Percentiles rank a stretch among this genome's conserved stretches.
phyloP scores from a whole-genome alignment of 2,797 vertebrate species.

The Mus minutoides region DNA sequence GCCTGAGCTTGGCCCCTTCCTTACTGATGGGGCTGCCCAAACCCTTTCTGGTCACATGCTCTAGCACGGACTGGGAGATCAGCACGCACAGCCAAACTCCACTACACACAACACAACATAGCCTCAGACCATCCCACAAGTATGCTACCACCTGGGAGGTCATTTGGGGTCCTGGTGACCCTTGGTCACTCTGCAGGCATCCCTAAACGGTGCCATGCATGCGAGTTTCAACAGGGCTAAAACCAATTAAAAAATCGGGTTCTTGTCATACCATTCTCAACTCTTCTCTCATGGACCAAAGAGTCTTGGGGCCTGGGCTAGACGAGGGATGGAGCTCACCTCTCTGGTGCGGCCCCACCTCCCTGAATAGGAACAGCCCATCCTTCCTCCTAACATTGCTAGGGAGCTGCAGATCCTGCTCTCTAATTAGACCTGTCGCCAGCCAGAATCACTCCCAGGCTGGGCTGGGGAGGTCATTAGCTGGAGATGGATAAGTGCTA shows the following conservation, averaged over 20 bases:
- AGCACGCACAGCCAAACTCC: neutral
- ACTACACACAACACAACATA: neutral
- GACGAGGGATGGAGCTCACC: neutral
- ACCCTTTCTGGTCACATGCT: neutral
- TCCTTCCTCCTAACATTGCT: conserved; percentile 19
- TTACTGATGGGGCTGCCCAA: neutral
- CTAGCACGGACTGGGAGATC: neutral
- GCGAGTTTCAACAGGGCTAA: neutral
- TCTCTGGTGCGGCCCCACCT: neutral
- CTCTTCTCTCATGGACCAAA: neutral
- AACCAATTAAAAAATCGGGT: neutral
- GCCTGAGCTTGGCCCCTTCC: neutral
- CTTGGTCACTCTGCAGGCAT: neutral
- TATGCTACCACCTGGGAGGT: neutral
- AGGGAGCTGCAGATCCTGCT: neutral
- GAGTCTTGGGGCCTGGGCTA: neutral
- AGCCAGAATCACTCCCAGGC: conserved; percentile 86
- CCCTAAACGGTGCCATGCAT: neutral
- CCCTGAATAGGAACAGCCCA: neutral
- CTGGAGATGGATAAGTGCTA: conserved; percentile 80
- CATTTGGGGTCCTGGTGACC: neutral
- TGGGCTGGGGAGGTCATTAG: conserved; percentile 76
- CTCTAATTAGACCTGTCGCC: conserved; percentile 87
- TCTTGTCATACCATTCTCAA: neutral
- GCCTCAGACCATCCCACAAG: neutral